Evolutionary conservation across 2,797 vertebrate genomes (phyloP), one percentile per base, ranked within the genome.

Genomic region (Muscicapa comitata): DNA sequence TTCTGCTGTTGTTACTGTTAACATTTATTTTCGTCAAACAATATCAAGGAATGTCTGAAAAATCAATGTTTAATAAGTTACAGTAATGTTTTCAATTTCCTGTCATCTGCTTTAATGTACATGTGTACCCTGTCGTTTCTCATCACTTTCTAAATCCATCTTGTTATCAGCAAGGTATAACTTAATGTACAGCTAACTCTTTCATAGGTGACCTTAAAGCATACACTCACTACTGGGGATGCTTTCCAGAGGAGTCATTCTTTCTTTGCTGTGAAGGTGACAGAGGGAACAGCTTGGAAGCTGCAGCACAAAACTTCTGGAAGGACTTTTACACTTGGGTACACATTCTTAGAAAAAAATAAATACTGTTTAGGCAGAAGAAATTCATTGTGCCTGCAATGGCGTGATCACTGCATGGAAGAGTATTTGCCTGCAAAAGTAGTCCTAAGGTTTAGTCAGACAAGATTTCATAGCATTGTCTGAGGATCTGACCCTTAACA

Each of bases 41-140:
- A 88, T 96, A 93, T 97, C 84, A 97, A 96, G 62, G 83, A 95
- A 96, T 94, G 83, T 94, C 83, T 95, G 29, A 86, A 95, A 97
- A 97, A 97, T 97, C 94, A 97, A 96, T 96, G 97, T 77, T 96
- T 97, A 97, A 95, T 97, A 97, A 97, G 92, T 94, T 96, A 93
- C 43, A 88, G 93, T 95, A 96, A 96, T 97, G 91, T 95, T 96
- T 97, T 97, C 95, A 97, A 96, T 97, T 97, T 97, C 75, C 95
- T 97, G 70, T 96, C 87, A 94, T 95, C 93, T 94, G 28, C 81
- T 96, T 97, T 96, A 94, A 96, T 88, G 92, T 95, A 95, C 91
- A 95, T 82, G 58, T 94, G 95, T 96, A 96, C 80, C 47, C 57
- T 94, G 90, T 96, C 96, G 87, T 83, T 94, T 85, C 91, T 94